Evolutionary conservation across 2,888 invertebrate genomes (phyloP).

Genomic region (Synergus itoensis): DNA sequence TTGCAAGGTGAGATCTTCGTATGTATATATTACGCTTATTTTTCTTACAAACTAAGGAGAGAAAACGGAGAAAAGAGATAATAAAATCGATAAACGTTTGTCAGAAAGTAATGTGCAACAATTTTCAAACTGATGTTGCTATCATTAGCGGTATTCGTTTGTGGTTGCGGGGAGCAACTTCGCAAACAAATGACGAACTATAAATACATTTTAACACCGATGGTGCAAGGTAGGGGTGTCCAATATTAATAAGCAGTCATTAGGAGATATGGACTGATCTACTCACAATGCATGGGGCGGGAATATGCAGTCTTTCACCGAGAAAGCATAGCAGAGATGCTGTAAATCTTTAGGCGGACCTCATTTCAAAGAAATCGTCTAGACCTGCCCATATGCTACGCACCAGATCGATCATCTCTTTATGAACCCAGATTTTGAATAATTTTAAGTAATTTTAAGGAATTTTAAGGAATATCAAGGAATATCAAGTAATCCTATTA

Average conservation of each 20-base stretch:
- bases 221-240: slow-evolving; percentile 62
- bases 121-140: not conserved
- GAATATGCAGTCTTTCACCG: slow-evolving; percentile 51
- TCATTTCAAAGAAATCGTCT: slow-evolving; percentile 53
- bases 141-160: slow-evolving; percentile 9
- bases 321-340: not conserved
- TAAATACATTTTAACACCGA: slow-evolving; percentile 59
- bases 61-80: not conserved
- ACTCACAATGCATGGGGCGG: slow-evolving; percentile 59
- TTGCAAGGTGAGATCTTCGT: not conserved
- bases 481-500: no score
- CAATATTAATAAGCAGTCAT: slow-evolving; percentile 67
- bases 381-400: slow-evolving; percentile 44
- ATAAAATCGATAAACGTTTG: slow-evolving; percentile 10
- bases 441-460: no score
- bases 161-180: slow-evolving; percentile 34
- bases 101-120: not conserved
- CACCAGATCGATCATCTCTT: slow-evolving; percentile 13
- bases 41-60: not conserved
- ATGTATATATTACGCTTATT: not conserved
- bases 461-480: no score
- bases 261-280: slow-evolving; percentile 59
- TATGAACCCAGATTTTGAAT: not conserved
- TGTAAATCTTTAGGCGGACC: slow-evolving; percentile 26
- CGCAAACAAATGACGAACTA: slow-evolving; percentile 61